These are phyloP conservation scores for Apodemia mormo DNA, from an alignment of 2,888 invertebrate species.

Conservation along the genomic window DNA sequence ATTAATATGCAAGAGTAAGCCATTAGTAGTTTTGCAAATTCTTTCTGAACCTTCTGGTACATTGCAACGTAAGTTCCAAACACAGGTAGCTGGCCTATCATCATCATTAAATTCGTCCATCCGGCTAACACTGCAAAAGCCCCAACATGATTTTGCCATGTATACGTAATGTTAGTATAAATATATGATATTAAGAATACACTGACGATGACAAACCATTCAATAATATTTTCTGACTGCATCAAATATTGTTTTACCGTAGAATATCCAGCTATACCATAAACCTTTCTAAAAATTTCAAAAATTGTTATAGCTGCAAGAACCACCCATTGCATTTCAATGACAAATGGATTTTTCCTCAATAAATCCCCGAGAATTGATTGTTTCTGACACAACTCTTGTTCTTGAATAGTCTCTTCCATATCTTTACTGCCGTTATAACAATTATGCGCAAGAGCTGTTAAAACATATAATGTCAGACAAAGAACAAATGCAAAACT, in stretches of 20 bases:
- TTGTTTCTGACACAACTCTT: constrained; percentile 89
- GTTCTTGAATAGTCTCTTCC: constrained; percentile 86
- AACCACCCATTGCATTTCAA: constrained; percentile 93
- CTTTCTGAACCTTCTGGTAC: constrained; percentile 93
- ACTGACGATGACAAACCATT: constrained; percentile 93
- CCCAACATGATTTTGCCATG: constrained; percentile 93
- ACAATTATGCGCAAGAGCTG: constrained; percentile 91
- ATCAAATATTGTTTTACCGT: constrained; percentile 91
- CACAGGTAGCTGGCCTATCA: constrained; percentile 93
- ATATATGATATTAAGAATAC: constrained; percentile 92
- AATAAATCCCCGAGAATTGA: constrained; percentile 89
- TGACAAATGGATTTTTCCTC: constrained; percentile 87
- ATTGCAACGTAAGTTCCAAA: constrained; percentile 95
- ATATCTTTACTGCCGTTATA: constrained; percentile 91
- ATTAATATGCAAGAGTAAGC: constrained; percentile 92
- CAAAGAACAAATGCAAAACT: constrained; percentile 91
- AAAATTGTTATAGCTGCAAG: constrained; percentile 89
- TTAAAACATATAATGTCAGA: constrained; percentile 90
- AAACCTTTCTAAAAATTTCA: constrained; percentile 90
- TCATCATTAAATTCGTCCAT: constrained; percentile 95
- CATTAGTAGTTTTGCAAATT: constrained; percentile 92
- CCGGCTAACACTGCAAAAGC: constrained; percentile 92
- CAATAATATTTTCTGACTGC: constrained; percentile 92
- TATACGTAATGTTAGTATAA: constrained; percentile 87
- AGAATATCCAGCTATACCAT: constrained; percentile 91